phyloP scores from a whole-genome alignment of 30 jellyfish, hydroid and myxozoan genomes.

The Cassiopea andromeda region DNA sequence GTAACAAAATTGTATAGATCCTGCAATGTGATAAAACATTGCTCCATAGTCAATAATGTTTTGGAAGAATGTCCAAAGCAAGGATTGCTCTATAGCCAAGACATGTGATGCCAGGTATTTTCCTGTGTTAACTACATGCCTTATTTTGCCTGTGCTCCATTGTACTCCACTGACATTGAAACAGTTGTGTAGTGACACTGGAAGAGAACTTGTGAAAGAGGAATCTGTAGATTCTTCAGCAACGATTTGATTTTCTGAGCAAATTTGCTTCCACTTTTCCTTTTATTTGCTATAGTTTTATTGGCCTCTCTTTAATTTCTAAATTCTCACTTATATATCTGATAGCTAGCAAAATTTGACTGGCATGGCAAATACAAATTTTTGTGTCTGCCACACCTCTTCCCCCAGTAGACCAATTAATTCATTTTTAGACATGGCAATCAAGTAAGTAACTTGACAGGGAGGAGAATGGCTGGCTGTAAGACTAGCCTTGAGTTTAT shows the following conservation, averaged over 20 bases:
- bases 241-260: slow-evolving; percentile 3
- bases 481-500: not conserved
- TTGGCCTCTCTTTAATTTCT: slow-evolving; percentile 20
- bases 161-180: slow-evolving; percentile 21
- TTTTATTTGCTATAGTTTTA: slow-evolving; percentile 8
- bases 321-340: slow-evolving; percentile 9
- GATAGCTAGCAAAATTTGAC: not conserved
- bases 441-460: slow-evolving; percentile 19
- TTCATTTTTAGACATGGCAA: slow-evolving; percentile 27
- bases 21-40: slow-evolving; percentile 49
- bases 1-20: slow-evolving; percentile 53
- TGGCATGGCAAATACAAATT: slow-evolving; percentile 1
- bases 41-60: slow-evolving; percentile 28
- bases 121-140: not conserved
- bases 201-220: slow-evolving; percentile 6
- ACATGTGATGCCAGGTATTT: slow-evolving; percentile 47
- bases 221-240: slow-evolving; percentile 2
- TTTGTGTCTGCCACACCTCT: slow-evolving; percentile 23
- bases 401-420: slow-evolving; percentile 3
- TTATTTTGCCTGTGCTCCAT: slow-evolving; percentile 30
- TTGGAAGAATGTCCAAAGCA: slow-evolving; percentile 57
- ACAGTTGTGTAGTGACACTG: slow-evolving; percentile 42
- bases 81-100: slow-evolving; percentile 34
- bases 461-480: not conserved
- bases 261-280: slow-evolving; percentile 18